Percentiles rank a stretch among this genome's conserved stretches.
Evolutionary conservation across 2,113 vertebrate species (phyloP).

Genomic region (Fregetta grallaria): DNA sequence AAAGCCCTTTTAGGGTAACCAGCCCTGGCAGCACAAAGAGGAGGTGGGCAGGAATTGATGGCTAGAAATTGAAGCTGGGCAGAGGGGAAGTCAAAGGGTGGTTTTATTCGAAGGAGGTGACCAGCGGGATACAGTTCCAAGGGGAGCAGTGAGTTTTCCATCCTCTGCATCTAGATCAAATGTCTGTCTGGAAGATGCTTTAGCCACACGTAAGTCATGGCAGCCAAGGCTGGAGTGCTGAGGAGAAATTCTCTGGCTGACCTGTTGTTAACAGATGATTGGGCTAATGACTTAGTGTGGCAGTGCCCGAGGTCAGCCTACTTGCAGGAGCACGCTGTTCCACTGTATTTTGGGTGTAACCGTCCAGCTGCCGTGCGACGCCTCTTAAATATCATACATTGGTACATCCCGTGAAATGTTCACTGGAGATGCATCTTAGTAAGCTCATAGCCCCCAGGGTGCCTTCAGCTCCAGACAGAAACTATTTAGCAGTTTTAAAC

Average conservation of each 20-base stretch:
- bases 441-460: not conserved
- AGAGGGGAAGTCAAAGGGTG: not conserved
- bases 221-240: not conserved
- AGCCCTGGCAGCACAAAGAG: not conserved
- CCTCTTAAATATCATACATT: not conserved
- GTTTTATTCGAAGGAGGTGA: not conserved
- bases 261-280: slow-evolving; percentile 37
- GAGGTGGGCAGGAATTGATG: rapidly evolving
- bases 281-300: not conserved
- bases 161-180: not conserved
- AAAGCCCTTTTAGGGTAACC: not conserved
- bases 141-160: not conserved
- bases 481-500: not conserved
- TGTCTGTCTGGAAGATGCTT: slow-evolving; percentile 22
- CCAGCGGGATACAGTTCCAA: not conserved
- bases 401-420: not conserved
- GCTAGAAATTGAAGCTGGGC: not conserved
- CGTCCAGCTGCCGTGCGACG: rapidly evolving
- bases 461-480: not conserved
- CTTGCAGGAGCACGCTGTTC: not conserved
- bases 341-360: not conserved
- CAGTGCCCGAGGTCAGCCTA: not conserved
- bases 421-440: not conserved
- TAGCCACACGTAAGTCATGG: not conserved
- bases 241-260: slow-evolving; percentile 33